Evolutionary conservation across 1,140 invertebrate species (phyloP).

Genomic region (Acyrthosiphon pisum): DNA sequence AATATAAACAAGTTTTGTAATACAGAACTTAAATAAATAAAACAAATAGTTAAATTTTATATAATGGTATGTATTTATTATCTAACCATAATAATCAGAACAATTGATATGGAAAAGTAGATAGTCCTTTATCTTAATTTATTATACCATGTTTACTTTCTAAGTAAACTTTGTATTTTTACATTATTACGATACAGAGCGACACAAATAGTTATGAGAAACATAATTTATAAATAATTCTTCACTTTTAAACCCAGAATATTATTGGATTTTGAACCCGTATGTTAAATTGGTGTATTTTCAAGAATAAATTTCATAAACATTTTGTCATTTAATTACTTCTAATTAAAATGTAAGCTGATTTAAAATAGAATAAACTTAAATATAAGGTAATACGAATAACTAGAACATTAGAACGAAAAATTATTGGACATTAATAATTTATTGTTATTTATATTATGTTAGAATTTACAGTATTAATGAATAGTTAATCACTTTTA

Average conservation of each 20-base stretch:
- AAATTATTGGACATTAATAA: background rate
- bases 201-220: background rate
- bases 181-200: background rate
- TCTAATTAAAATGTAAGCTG: background rate
- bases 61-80: background rate
- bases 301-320: background rate
- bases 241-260: background rate
- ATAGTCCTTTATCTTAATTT: background rate
- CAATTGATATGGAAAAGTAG: background rate
- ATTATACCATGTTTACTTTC: background rate
- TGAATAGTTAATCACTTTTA: background rate
- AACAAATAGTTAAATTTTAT: constrained; percentile 20
- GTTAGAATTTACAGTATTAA: background rate
- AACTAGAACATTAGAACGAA: background rate
- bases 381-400: background rate
- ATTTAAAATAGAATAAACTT: background rate
- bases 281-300: background rate
- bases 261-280: background rate
- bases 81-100: constrained; percentile 1
- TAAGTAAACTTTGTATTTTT: background rate
- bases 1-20: background rate
- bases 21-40: background rate
- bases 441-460: background rate
- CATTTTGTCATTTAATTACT: background rate
- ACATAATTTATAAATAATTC: constrained; percentile 11